phyloP scores from a whole-genome alignment of 2,113 vertebrate species.

The Coreoperca whiteheadi region DNA sequence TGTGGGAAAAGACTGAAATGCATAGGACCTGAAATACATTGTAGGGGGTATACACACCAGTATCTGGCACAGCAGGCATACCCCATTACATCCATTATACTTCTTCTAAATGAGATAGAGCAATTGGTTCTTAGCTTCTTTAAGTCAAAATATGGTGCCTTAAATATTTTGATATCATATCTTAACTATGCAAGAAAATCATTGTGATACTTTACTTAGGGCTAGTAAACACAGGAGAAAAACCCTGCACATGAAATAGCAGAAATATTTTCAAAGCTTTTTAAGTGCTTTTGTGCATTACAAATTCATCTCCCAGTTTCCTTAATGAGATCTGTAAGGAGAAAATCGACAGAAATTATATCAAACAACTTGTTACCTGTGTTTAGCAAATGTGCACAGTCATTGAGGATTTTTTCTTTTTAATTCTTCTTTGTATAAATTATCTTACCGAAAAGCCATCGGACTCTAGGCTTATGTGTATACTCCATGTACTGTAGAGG shows the following conservation, averaged over 20 bases:
- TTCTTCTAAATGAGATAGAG: neutral
- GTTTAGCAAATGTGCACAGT: conserved; percentile 22
- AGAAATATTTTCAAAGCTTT: neutral
- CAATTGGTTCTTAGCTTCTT: neutral
- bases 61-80: neutral
- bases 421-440: conserved; percentile 24
- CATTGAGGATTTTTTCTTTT: neutral
- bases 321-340: conserved; percentile 23
- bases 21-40: neutral
- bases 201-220: neutral
- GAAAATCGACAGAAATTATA: neutral
- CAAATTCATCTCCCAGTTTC: neutral
- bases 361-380: conserved; percentile 5
- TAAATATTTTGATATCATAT: neutral
- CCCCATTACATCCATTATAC: neutral
- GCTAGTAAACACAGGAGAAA: conserved; percentile 3
- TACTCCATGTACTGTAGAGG: conserved; percentile 12
- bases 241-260: neutral
- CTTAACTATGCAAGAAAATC: conserved; percentile 31
- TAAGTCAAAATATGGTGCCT: neutral
- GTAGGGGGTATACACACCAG: neutral
- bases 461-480: conserved; percentile 29
- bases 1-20: conserved; percentile 10
- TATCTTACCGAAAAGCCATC: conserved; percentile 42
- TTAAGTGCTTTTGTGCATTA: neutral